A percentile compares a stretch with the other conserved stretches of the same genome.
phyloP scores from a whole-genome alignment of 1,140 invertebrate genomes.

The Temnothorax nylanderi region DNA sequence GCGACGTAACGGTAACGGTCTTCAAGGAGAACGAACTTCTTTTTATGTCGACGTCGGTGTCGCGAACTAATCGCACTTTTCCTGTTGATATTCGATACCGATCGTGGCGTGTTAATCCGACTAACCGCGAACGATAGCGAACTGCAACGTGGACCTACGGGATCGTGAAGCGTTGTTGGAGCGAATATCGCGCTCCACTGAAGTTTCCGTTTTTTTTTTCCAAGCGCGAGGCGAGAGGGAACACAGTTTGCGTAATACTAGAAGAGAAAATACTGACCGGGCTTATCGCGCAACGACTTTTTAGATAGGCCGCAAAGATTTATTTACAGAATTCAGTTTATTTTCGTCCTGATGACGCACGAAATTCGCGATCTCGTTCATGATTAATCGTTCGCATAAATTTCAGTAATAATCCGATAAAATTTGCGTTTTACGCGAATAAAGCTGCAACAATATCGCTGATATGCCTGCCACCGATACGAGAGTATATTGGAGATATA shows the following conservation, averaged over 20 bases:
- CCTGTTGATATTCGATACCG: conserved; percentile 70
- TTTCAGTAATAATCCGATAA: background rate
- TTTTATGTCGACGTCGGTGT: conserved; percentile 25
- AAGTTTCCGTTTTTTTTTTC: background rate
- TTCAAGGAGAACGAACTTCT: conserved; percentile 6
- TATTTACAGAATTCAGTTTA: background rate
- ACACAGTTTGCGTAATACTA: background rate
- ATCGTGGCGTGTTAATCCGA: conserved; percentile 71
- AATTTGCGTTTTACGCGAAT: background rate
- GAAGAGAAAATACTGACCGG: conserved; percentile 13
- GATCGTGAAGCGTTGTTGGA: conserved; percentile 39
- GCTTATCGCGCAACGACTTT: background rate
- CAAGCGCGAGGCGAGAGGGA: background rate
- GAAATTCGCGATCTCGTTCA: background rate
- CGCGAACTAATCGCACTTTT: conserved; percentile 34
- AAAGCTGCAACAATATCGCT: background rate
- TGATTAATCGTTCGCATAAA: background rate
- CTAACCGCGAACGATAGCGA: conserved; percentile 76
- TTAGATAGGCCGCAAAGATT: background rate
- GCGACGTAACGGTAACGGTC: conserved; percentile 26
- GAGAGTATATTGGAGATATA: background rate
- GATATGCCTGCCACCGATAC: background rate
- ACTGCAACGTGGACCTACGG: conserved; percentile 63
- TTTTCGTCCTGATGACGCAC: background rate
- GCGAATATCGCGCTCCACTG: conserved; percentile 42